Evolutionary conservation across 92 coral and sea anemone species (phyloP).

Genomic region (Desmophyllum pertusum): DNA sequence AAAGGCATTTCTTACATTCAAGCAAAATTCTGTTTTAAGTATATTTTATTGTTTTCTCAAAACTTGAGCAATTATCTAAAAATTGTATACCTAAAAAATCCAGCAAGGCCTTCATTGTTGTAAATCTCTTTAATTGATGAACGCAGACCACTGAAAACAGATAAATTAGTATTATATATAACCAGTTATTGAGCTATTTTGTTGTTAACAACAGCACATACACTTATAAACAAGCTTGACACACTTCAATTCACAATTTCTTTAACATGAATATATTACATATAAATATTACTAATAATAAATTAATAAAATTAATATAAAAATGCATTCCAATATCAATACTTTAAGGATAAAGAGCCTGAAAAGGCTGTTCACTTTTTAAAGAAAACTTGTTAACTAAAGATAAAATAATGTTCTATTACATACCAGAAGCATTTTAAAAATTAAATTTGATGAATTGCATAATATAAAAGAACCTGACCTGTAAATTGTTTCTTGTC

Average conservation of each 20-base stretch:
- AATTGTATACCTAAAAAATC: constrained; percentile 97
- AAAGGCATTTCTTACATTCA: too few species aligned
- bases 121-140: constrained; percentile 80
- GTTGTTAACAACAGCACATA: neutral
- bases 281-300: too few species aligned
- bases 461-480: constrained; percentile 1
- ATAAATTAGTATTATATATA: neutral
- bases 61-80: neutral
- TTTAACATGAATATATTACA: too few species aligned
- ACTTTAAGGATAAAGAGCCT: neutral
- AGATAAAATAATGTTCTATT: neutral
- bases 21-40: neutral
- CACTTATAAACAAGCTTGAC: neutral
- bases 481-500: constrained; percentile 91
- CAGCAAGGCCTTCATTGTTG: constrained; percentile 82
- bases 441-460: neutral
- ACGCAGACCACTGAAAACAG: constrained; percentile 66
- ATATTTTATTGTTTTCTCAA: neutral
- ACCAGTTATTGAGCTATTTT: neutral
- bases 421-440: too few species aligned
- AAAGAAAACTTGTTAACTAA: neutral
- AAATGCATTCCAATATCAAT: neutral
- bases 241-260: too few species aligned
- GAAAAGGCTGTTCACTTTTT: neutral
- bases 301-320: too few species aligned